Base-by-base conservation (phyloP, 2,888 invertebrate species). In the Eumerus sabulonum region DNA sequence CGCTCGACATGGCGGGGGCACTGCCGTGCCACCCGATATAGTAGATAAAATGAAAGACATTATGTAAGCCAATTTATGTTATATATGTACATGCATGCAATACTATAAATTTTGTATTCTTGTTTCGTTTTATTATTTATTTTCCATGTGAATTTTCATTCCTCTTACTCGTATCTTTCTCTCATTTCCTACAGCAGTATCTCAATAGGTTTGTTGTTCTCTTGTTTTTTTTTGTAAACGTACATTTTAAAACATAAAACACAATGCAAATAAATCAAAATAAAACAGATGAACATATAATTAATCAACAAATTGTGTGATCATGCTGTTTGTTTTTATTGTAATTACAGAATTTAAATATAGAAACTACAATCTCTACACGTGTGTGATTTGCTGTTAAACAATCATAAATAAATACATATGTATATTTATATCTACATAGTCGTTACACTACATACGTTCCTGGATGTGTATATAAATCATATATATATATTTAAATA, bases 81-180 rank as follows among this genome's bases (percentile, higher is more conserved):
- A 79, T 79, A 27, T 79, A 79, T n/a, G n/a, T n/a, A n/a, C n/a
- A n/a, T n/a, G n/a, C 79, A 79, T 73, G 79, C 74, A 79, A 74
- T 79, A 74, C 79, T 64, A 79, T 68, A 79, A 79, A 74, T 79
- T 79, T 79, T 73, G 73, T 79, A 45, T 47, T 64, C 59, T 74
- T 70, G 54, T 62, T 62, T 63, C 17, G 68, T 79, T 68, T 64
- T 63, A 63, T 70, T 70, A 57, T 12, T 70, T 36, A 27, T 27
- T 27, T 27, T 27, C n/a, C n/a, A n/a, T n/a, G n/a, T n/a, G n/a
- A n/a, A n/a, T n/a, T n/a, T n/a, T n/a, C n/a, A n/a, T n/a, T n/a
- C n/a, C n/a, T n/a, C n/a, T n/a, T n/a, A n/a, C n/a, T n/a, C 7
- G 27, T 27, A 7, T 27, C 7, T 27, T 36, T 57, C 71, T 66